phyloP scores from a whole-genome alignment of 2,113 vertebrate genomes.

The Scatophagus argus region DNA sequence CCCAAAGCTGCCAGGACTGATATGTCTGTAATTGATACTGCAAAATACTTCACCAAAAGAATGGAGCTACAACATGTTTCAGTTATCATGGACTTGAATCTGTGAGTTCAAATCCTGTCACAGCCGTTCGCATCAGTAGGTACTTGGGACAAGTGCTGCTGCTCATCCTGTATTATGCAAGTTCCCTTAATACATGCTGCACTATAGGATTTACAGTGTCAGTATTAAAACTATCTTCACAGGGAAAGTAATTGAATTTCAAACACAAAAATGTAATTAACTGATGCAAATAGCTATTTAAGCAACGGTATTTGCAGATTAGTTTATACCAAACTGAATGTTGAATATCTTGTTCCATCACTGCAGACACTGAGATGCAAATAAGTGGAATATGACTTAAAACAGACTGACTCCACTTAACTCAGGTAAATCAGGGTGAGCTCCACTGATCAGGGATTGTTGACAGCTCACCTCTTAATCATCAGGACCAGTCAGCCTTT shows the following conservation, averaged over 20 bases:
- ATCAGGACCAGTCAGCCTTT: conserved; percentile 18
- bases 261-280: not conserved
- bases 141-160: too few species aligned
- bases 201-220: not conserved
- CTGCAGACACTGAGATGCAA: not conserved
- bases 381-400: conserved; percentile 8
- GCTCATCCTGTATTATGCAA: too few species aligned
- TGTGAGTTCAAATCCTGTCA: too few species aligned
- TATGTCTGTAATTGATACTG: too few species aligned
- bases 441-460: conserved; percentile 17
- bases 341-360: not conserved
- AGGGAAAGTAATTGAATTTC: not conserved
- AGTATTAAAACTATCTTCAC: not conserved
- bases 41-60: too few species aligned
- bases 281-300: not conserved
- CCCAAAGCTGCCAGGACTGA: too few species aligned
- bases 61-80: too few species aligned
- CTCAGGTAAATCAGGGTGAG: conserved; percentile 34
- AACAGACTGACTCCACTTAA: conserved; percentile 32
- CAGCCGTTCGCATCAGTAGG: too few species aligned
- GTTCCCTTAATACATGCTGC: too few species aligned
- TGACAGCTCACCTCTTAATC: conserved; percentile 33
- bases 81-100: too few species aligned
- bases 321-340: not conserved
- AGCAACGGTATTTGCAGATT: not conserved